Evolutionary conservation across 2,888 invertebrate species (phyloP).

Genomic region (Melanargia galathea): DNA sequence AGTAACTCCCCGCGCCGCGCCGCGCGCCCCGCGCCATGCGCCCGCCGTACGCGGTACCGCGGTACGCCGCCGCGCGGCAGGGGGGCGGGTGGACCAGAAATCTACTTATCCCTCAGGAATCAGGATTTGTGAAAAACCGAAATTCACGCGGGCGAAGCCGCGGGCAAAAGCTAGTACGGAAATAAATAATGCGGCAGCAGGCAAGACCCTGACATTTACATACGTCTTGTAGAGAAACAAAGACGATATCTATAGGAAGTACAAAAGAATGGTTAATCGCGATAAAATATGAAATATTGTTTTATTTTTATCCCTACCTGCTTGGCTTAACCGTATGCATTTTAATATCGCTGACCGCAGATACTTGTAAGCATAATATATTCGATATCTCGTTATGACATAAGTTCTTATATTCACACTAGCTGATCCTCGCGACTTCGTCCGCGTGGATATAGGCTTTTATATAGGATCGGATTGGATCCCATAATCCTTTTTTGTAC

Average conservation of each 20-base stretch:
- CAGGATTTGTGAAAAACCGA: too few species aligned
- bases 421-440: too few species aligned
- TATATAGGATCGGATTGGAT: too few species aligned
- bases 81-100: too few species aligned
- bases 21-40: too few species aligned
- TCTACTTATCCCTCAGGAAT: too few species aligned
- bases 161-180: neutral
- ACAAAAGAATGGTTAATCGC: conserved; percentile 14
- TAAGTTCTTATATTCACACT: neutral
- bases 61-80: too few species aligned
- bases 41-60: too few species aligned
- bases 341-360: conserved; percentile 6
- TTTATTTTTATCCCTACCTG: conserved; percentile 6
- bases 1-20: too few species aligned
- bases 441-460: too few species aligned
- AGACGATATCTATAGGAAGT: conserved; percentile 2
- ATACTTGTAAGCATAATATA: neutral
- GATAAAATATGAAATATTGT: conserved; percentile 15
- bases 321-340: neutral
- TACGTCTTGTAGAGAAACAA: conserved; percentile 9
- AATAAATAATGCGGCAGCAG: conserved; percentile 5
- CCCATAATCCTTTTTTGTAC: too few species aligned
- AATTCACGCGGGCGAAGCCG: too few species aligned
- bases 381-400: neutral
- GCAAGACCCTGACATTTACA: conserved; percentile 16